phyloP scores from a whole-genome alignment of 1,140 invertebrate genomes.

The Physella acuta region DNA sequence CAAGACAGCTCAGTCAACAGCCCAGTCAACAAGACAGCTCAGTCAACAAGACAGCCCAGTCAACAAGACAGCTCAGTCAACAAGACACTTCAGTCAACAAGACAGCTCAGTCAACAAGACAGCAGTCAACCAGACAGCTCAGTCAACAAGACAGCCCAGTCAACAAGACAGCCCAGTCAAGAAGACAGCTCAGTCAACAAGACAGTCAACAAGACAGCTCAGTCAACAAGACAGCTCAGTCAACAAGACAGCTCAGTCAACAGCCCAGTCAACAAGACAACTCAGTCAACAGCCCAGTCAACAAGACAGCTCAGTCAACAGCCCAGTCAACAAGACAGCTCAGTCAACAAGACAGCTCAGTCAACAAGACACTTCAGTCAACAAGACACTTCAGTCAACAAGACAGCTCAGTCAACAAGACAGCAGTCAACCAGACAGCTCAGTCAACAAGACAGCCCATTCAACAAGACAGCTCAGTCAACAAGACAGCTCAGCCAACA shows the following conservation, averaged over 20 bases:
- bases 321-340: too few species aligned
- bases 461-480: conserved; percentile 35
- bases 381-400: conserved; percentile 29
- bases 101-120: neutral
- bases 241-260: neutral
- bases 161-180: conserved; percentile 35
- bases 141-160: neutral
- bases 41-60: neutral
- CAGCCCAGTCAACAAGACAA: neutral
- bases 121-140: too few species aligned
- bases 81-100: conserved; percentile 25
- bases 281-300: neutral
- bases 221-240: too few species aligned
- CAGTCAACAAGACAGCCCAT: neutral
- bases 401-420: neutral
- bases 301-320: neutral
- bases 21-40: too few species aligned
- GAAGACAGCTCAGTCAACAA: neutral
- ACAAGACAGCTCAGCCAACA: neutral
- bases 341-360: neutral
- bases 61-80: too few species aligned
- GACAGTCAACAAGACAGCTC: too few species aligned
- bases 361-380: too few species aligned
- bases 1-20: neutral
- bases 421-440: too few species aligned